These are phyloP conservation scores for Semnornis frantzii DNA, from an alignment of 2,113 vertebrate species.

Conservation along the genomic window DNA sequence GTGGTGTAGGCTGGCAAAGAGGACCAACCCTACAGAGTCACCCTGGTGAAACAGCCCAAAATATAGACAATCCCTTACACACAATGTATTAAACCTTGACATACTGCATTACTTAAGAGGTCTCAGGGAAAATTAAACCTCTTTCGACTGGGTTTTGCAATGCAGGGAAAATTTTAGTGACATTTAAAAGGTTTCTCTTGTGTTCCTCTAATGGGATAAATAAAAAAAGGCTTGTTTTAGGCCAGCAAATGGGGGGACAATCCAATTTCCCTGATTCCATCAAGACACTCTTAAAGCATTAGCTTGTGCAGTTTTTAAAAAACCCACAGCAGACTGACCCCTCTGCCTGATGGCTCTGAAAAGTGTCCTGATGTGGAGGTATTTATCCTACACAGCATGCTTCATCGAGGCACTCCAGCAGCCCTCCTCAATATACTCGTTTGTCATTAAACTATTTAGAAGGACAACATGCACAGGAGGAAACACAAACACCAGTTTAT, in stretches of 20 bases:
- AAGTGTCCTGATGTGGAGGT: constrained; percentile 77
- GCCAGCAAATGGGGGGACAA: constrained; percentile 97
- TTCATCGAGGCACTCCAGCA: constrained; percentile 63
- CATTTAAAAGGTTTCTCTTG: constrained; percentile 89
- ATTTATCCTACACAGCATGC: constrained; percentile 69
- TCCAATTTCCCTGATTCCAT: constrained; percentile 99
- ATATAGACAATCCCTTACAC: constrained; percentile 55
- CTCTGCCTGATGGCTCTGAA: constrained; percentile 78
- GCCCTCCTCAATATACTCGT: constrained; percentile 56
- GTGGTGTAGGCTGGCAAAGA: not conserved
- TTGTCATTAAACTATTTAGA: constrained; percentile 68
- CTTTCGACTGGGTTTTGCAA: constrained; percentile 84
- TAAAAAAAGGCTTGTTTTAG: constrained; percentile 87
- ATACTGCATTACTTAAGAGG: constrained; percentile 80
- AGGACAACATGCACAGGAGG: constrained; percentile 28
- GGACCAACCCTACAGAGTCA: constrained; percentile 11
- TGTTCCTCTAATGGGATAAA: constrained; percentile 92
- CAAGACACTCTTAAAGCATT: constrained; percentile 92
- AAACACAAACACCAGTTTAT: constrained; percentile 31
- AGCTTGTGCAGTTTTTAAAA: constrained; percentile 81
- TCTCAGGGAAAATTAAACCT: constrained; percentile 81
- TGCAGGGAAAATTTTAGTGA: constrained; percentile 88
- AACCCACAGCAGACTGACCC: constrained; percentile 80
- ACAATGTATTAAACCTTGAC: constrained; percentile 79
- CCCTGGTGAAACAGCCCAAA: constrained; percentile 44